phyloP scores from a whole-genome alignment of 2,888 invertebrate species.

The Cybosia mesomella region DNA sequence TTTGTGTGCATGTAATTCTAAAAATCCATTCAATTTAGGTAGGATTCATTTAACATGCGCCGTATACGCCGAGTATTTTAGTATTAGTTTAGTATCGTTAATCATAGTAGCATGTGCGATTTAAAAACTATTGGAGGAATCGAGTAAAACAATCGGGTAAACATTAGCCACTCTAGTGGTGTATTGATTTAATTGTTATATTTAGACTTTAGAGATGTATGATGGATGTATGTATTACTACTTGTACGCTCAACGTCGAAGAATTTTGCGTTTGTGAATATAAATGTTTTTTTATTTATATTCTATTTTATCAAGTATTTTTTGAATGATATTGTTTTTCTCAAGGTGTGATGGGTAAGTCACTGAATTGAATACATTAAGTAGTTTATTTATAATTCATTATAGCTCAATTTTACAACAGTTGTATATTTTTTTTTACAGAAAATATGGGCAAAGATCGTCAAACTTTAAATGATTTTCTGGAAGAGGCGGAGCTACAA shows the following conservation, averaged over 20 bases:
- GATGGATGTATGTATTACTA: too few species aligned
- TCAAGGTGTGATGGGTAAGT: conserved; percentile 60
- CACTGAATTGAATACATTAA: conserved; percentile 4
- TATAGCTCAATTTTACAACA: conserved; percentile 22
- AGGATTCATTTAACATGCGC: too few species aligned
- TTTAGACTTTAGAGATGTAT: too few species aligned
- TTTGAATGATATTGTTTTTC: conserved; percentile 20
- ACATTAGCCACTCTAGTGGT: too few species aligned
- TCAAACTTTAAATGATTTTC: conserved; percentile 90
- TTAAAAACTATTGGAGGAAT: too few species aligned
- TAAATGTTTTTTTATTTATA: conserved; percentile 30
- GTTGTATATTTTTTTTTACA: conserved; percentile 55
- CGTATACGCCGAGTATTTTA: too few species aligned
- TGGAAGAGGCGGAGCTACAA: conserved; percentile 97
- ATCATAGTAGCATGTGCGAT: too few species aligned
- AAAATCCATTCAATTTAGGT: too few species aligned
- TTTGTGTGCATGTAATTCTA: too few species aligned
- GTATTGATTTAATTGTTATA: neutral
- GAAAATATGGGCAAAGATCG: conserved; percentile 69
- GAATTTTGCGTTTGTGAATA: conserved; percentile 14
- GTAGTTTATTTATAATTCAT: conserved; percentile 29
- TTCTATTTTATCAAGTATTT: conserved; percentile 25
- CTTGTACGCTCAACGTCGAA: neutral
- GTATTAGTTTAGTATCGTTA: too few species aligned
- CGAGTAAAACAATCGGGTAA: too few species aligned